Percentiles rank a stretch among this genome's conserved stretches.
Evolutionary conservation across 1,140 invertebrate species (phyloP).

Genomic region (Diabrotica virgifera): DNA sequence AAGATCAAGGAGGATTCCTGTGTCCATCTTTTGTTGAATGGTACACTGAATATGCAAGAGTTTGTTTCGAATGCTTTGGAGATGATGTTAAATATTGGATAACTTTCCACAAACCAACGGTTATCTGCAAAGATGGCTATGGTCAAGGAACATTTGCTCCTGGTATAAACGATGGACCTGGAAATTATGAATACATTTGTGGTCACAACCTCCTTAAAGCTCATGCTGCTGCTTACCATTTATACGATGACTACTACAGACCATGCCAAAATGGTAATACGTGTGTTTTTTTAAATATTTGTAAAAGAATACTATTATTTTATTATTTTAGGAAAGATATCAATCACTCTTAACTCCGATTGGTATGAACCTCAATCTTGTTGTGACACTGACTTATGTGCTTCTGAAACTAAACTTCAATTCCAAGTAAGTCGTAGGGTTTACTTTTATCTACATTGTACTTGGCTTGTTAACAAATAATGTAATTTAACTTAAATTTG

Average conservation of each 20-base stretch:
- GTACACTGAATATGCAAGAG: constrained; percentile 53
- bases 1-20: constrained; percentile 11
- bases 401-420: not conserved
- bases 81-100: constrained; percentile 64
- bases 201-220: constrained; percentile 52
- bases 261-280: constrained; percentile 22
- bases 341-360: not conserved
- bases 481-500: not conserved
- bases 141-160: constrained; percentile 19
- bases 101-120: constrained; percentile 72
- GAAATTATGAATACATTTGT: constrained; percentile 55
- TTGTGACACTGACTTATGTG: not conserved
- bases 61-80: constrained; percentile 59
- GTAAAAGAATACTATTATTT: too few relatives aligned
- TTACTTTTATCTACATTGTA: not conserved
- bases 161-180: constrained; percentile 52
- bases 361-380: not conserved
- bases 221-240: constrained; percentile 55
- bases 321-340: not conserved
- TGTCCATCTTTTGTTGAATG: not conserved
- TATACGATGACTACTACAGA: constrained; percentile 53
- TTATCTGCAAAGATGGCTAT: constrained; percentile 51
- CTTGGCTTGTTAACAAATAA: not conserved
- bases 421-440: not conserved
- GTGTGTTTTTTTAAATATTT: not conserved